Conservation (phyloP, 2,888 invertebrate species). For the Ephialtes manifestator region DNA sequence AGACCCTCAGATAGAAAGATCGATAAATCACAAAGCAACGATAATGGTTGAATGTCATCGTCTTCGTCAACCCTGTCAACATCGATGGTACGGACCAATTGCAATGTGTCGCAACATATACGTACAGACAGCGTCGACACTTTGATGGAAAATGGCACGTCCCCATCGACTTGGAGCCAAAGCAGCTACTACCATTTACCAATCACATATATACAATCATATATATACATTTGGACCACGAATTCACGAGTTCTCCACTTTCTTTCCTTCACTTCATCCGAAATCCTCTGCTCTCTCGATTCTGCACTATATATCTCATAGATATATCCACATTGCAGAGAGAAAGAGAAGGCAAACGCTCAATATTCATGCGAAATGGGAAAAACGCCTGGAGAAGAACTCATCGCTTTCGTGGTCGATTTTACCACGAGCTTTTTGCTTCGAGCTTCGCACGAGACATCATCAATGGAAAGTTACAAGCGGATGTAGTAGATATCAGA, state of each 20-base stretch:
- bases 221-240: background rate
- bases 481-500: constrained; percentile 9
- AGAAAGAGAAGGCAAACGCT: constrained; percentile 41
- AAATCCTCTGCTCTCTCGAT: background rate
- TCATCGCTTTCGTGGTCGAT: constrained; percentile 60
- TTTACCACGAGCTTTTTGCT: constrained; percentile 54
- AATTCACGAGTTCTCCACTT: background rate
- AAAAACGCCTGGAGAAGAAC: constrained; percentile 55
- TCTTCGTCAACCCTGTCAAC: constrained; percentile 16
- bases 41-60: constrained; percentile 39
- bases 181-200: constrained; percentile 13
- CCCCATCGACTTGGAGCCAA: constrained; percentile 24
- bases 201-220: constrained; percentile 14
- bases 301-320: background rate
- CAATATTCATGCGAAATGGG: constrained; percentile 69
- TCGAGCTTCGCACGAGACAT: constrained; percentile 31
- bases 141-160: constrained; percentile 21
- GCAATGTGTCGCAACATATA: background rate
- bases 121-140: constrained; percentile 3
- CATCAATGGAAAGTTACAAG: constrained; percentile 8
- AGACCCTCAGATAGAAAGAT: constrained; percentile 42
- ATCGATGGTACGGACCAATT: background rate
- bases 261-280: background rate
- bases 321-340: background rate
- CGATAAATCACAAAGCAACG: constrained; percentile 47